Evolutionary conservation across 2,797 vertebrate species (phyloP).

Genomic region (Sebastes umbrosus): DNA sequence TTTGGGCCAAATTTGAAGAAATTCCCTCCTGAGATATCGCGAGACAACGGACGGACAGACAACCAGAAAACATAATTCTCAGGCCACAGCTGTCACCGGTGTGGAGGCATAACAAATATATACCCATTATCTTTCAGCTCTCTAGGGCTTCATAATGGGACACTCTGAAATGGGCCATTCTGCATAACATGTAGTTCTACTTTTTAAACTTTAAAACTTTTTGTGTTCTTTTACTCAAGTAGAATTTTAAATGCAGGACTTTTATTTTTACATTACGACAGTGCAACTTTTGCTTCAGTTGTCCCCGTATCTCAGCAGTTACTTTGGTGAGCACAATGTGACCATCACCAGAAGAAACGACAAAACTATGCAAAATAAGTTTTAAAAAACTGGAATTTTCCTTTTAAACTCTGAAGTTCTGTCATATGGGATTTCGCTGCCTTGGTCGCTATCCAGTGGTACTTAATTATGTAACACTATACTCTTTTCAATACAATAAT

Average conservation of each 20-base stretch:
- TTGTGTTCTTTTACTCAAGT: background rate
- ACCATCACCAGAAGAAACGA: background rate
- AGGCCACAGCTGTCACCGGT: too few species aligned
- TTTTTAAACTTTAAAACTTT: background rate
- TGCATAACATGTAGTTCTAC: background rate
- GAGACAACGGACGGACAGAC: too few species aligned
- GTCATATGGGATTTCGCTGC: slow-evolving; percentile 1
- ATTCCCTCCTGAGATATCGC: too few species aligned
- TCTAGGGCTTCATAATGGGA: background rate
- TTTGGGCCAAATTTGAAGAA: too few species aligned
- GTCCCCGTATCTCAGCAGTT: background rate
- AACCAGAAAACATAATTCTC: too few species aligned
- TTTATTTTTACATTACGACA: background rate
- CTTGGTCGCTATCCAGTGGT: slow-evolving; percentile 2
- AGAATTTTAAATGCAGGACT: background rate
- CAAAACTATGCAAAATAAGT: background rate
- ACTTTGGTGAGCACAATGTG: background rate
- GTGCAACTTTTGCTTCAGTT: background rate
- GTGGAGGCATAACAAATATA: background rate
- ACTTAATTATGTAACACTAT: slow-evolving; percentile 33
- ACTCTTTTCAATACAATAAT: slow-evolving; percentile 25
- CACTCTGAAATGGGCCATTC: background rate
- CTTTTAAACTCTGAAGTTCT: background rate
- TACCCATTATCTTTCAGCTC: background rate
- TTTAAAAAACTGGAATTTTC: background rate